Evolutionary conservation across 2,888 invertebrate genomes (phyloP).

Genomic region (Callimorpha dominula): DNA sequence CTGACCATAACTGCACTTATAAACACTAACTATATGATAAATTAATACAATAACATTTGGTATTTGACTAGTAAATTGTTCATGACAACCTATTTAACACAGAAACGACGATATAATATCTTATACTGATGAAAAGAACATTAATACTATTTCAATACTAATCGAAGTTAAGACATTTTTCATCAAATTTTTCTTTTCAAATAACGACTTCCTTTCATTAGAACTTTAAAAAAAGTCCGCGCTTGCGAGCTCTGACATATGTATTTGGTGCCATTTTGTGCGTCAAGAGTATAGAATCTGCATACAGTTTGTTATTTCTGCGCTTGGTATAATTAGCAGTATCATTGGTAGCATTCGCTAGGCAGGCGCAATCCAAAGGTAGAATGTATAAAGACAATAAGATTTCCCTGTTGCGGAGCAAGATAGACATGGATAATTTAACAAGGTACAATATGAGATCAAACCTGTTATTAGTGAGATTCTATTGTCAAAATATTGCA

Average conservation of each 20-base stretch:
- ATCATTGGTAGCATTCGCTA: conserved; percentile 21
- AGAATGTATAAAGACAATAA: conserved; percentile 53
- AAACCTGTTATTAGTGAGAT: not conserved
- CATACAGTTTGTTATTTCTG: conserved; percentile 26
- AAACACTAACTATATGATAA: conserved; percentile 51
- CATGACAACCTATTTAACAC: conserved; percentile 40
- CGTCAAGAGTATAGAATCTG: not conserved
- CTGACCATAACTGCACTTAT: conserved; percentile 23
- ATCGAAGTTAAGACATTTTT: conserved; percentile 23
- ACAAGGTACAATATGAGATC: no score
- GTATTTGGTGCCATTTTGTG: conserved; percentile 8
- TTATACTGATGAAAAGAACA: conserved; percentile 21
- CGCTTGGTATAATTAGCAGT: conserved; percentile 15
- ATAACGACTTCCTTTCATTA: conserved; percentile 6
- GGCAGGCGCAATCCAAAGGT: conserved; percentile 38
- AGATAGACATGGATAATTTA: conserved; percentile 25
- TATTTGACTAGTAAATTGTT: conserved; percentile 69
- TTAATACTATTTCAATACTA: conserved; percentile 40
- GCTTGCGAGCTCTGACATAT: not conserved
- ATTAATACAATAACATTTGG: conserved; percentile 63
- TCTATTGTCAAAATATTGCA: not conserved
- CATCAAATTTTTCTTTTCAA: conserved; percentile 1
- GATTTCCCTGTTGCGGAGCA: conserved; percentile 32
- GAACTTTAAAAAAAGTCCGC: not conserved
- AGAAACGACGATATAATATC: conserved; percentile 35